Percentiles rank a stretch among this genome's conserved stretches.
These are phyloP conservation scores for Dermolepida albohirtum DNA, from an alignment of 2,888 invertebrate species.

Conservation along the genomic window DNA sequence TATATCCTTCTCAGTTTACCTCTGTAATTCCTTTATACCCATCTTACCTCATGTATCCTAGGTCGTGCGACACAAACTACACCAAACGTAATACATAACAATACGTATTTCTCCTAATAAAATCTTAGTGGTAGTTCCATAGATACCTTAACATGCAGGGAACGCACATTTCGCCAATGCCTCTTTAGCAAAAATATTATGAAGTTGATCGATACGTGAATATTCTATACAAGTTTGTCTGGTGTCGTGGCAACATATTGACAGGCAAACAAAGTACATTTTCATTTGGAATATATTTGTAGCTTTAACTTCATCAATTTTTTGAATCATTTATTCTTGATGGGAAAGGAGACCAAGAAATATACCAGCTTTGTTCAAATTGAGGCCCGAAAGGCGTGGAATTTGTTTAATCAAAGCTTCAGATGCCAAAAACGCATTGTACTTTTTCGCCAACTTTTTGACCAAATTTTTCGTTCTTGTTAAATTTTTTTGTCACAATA, in stretches of 20 bases:
- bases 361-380: constrained; percentile 99
- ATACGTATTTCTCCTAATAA: constrained; percentile 75
- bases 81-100: too few species aligned
- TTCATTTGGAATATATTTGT: constrained; percentile 99
- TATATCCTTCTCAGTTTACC: too few species aligned
- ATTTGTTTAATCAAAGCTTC: constrained; percentile 99
- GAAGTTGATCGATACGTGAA: constrained; percentile 98
- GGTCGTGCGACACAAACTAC: too few species aligned
- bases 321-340: constrained; percentile 94
- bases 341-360: constrained; percentile 99
- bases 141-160: constrained; percentile 97
- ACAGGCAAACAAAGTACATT: constrained; percentile 98
- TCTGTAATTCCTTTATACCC: too few species aligned
- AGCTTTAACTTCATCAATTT: constrained; percentile 98
- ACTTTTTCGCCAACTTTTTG: constrained; percentile 96
- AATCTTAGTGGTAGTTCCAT: constrained; percentile 99
- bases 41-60: too few species aligned
- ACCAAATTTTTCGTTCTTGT: constrained; percentile 99
- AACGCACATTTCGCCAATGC: constrained; percentile 99
- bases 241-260: constrained; percentile 94
- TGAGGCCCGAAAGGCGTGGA: constrained; percentile 97
- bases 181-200: constrained; percentile 99
- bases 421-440: constrained; percentile 98
- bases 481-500: constrained; percentile 99
- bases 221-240: constrained; percentile 97